Evolutionary conservation across 1,140 invertebrate genomes (phyloP).

Genomic region (Drosophila paulistorum): DNA sequence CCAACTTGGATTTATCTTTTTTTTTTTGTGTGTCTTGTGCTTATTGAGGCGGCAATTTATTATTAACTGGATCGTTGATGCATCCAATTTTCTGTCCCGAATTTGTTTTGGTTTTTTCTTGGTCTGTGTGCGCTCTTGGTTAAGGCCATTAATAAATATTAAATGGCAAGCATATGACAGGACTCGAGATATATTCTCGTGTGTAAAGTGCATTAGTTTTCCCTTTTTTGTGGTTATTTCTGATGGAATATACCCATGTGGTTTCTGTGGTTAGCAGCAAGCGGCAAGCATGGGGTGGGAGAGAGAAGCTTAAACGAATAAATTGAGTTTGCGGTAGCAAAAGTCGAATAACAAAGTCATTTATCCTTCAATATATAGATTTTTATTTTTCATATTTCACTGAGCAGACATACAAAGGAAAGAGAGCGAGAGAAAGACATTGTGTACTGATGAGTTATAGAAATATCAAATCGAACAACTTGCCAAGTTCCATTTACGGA

Average conservation of each 20-base stretch:
- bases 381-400: not conserved
- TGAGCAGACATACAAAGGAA: too few relatives aligned
- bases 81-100: slow-evolving; percentile 57
- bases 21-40: slow-evolving; percentile 41
- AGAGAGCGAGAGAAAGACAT: too few relatives aligned
- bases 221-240: slow-evolving; percentile 47
- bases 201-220: slow-evolving; percentile 50
- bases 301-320: slow-evolving; percentile 12
- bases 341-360: slow-evolving; percentile 22
- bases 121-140: slow-evolving; percentile 22
- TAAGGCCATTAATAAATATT: slow-evolving; percentile 72
- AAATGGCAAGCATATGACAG: slow-evolving; percentile 47
- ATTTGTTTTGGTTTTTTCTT: slow-evolving; percentile 4
- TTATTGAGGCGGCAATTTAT: slow-evolving; percentile 71
- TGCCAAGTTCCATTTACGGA: not conserved
- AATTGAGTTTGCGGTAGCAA: slow-evolving; percentile 26
- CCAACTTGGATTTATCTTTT: slow-evolving; percentile 41
- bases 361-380: slow-evolving; percentile 4
- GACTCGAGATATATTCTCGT: slow-evolving; percentile 29
- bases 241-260: slow-evolving; percentile 38
- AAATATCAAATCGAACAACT: not conserved
- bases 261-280: slow-evolving; percentile 34
- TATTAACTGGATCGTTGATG: slow-evolving; percentile 78
- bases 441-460: not conserved
- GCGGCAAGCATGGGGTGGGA: too few relatives aligned